phyloP scores from a whole-genome alignment of 2,888 invertebrate species.

The Acholoe squamosa region DNA sequence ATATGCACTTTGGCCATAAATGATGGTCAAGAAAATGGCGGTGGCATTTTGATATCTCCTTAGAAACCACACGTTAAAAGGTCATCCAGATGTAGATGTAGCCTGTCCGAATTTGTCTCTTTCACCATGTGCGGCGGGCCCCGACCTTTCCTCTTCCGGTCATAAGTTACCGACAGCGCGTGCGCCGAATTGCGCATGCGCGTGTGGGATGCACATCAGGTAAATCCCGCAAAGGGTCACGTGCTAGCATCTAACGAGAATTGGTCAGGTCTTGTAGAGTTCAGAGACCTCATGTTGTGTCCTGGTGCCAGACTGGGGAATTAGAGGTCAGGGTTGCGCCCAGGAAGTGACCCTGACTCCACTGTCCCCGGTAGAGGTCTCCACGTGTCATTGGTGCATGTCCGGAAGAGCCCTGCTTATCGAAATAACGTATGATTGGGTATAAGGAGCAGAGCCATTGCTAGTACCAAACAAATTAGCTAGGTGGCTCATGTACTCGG shows the following conservation, averaged over 20 bases:
- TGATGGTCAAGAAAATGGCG: too few relatives aligned
- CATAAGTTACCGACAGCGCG: neutral
- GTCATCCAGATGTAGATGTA: conserved; percentile 21
- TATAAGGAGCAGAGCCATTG: neutral
- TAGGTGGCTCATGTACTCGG: too few relatives aligned
- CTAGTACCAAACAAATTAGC: too few relatives aligned
- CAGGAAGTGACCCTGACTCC: neutral
- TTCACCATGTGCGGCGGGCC: neutral
- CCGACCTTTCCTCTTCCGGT: conserved; percentile 37
- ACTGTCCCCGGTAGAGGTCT: neutral
- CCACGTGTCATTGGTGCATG: conserved; percentile 17
- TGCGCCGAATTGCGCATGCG: conserved; percentile 15
- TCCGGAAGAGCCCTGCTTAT: neutral
- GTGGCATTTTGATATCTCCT: neutral
- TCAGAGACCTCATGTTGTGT: neutral
- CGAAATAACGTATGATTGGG: neutral
- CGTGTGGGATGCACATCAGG: neutral
- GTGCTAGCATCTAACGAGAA: neutral
- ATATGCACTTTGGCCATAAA: too few relatives aligned
- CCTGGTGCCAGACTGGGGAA: conserved; percentile 21
- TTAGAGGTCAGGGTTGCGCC: neutral
- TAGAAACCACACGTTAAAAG: neutral
- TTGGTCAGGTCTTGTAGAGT: neutral
- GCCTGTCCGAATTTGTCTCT: neutral
- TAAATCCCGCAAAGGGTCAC: neutral